Evolutionary conservation across 2,113 vertebrate genomes (phyloP).

Genomic region (Salvelinus fontinalis): DNA sequence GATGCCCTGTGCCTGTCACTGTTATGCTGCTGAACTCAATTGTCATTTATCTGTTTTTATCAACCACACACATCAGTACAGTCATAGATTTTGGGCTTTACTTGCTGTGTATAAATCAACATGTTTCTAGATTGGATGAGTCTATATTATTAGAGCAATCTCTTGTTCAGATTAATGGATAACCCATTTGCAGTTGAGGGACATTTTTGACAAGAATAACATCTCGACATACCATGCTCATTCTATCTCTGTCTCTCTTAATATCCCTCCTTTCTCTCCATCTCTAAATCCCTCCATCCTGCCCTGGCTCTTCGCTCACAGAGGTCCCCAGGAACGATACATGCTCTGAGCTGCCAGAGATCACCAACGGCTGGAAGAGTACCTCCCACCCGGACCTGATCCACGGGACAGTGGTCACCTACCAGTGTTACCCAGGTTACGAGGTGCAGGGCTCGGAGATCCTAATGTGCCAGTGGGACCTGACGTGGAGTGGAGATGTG

Average conservation of each 20-base stretch:
- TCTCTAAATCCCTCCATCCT: conserved; percentile 8
- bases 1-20: conserved; percentile 20
- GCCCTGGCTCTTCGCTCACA: conserved; percentile 42
- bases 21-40: conserved; percentile 4
- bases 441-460: conserved; percentile 86
- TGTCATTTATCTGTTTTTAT: neutral
- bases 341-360: conserved; percentile 91
- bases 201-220: no score
- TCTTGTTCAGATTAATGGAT: no score
- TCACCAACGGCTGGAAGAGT: conserved; percentile 94
- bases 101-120: neutral
- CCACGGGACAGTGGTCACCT: conserved; percentile 92
- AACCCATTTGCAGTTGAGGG: no score
- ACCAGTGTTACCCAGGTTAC: conserved; percentile 95
- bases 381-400: conserved; percentile 91
- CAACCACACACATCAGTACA: neutral
- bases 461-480: conserved; percentile 98
- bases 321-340: conserved; percentile 97
- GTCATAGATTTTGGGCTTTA: neutral
- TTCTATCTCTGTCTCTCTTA: neutral
- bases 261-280: conserved; percentile 12
- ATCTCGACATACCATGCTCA: no score
- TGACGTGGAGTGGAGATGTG: conserved; percentile 92
- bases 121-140: neutral
- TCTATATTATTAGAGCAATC: neutral